Evolutionary conservation across 1,140 invertebrate genomes (phyloP).

Genomic region (Drosophila ananassae): DNA sequence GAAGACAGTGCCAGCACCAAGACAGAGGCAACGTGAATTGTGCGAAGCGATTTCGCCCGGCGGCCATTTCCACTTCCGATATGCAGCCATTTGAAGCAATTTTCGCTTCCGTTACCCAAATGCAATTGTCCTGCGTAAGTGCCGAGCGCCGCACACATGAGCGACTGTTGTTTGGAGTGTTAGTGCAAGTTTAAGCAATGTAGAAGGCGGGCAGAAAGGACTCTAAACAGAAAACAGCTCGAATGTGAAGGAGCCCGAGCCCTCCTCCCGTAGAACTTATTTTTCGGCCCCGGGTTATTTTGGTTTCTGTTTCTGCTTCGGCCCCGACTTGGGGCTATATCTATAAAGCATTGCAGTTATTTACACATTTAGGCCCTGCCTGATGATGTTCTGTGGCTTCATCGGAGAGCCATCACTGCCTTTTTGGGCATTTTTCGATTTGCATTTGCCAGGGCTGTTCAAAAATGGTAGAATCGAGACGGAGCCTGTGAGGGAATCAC

Average conservation of each 20-base stretch:
- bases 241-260: neutral
- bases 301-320: constrained; percentile 21
- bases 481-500: constrained; percentile 35
- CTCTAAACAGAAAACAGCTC: constrained; percentile 15
- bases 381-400: neutral
- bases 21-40: constrained; percentile 36
- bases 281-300: constrained; percentile 19
- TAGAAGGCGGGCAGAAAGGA: constrained; percentile 26
- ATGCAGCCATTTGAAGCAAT: constrained; percentile 67
- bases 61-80: constrained; percentile 63
- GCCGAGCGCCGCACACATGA: constrained; percentile 20
- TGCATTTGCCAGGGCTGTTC: constrained; percentile 13
- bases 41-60: constrained; percentile 48
- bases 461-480: no score
- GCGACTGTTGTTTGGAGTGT: neutral
- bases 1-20: neutral
- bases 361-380: constrained; percentile 45
- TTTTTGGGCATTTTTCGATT: constrained; percentile 33
- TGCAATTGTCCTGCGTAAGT: constrained; percentile 65
- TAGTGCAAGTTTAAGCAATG: constrained; percentile 38
- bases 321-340: neutral
- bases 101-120: constrained; percentile 66
- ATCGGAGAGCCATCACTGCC: constrained; percentile 39
- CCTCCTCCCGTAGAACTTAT: constrained; percentile 8
- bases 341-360: constrained; percentile 52